Percentiles rank a stretch among this genome's conserved stretches.
These are phyloP conservation scores for Albula goreensis DNA, from an alignment of 2,113 vertebrate genomes.

Conservation along the genomic window DNA sequence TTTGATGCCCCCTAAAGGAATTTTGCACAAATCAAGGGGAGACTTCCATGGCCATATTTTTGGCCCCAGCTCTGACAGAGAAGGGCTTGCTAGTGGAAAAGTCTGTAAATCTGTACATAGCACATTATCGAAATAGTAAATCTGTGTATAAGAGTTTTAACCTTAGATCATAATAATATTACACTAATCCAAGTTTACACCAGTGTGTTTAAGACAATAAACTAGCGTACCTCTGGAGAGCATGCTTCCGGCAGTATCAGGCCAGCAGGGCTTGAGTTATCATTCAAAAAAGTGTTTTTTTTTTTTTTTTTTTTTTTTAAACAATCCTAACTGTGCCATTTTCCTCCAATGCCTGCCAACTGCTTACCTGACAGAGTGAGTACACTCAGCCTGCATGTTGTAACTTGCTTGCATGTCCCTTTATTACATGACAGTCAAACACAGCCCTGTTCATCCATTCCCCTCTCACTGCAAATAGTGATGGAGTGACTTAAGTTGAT, in stretches of 20 bases:
- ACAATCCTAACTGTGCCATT: conserved; percentile 87
- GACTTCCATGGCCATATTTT: neutral
- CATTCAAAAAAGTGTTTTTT: conserved; percentile 23
- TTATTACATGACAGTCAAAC: neutral
- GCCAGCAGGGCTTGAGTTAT: conserved; percentile 38
- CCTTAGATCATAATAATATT: conserved; percentile 39
- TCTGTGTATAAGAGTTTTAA: conserved; percentile 41
- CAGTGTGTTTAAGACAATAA: conserved; percentile 22
- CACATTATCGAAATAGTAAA: conserved; percentile 80
- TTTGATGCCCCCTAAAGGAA: neutral
- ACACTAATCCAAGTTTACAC: conserved; percentile 39
- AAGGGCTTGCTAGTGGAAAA: conserved; percentile 28
- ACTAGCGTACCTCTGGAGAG: conserved; percentile 37
- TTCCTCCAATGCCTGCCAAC: conserved; percentile 84
- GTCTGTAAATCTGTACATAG: conserved; percentile 86
- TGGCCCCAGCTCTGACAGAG: conserved; percentile 20
- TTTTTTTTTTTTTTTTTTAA: conserved; percentile 58
- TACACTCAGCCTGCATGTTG: conserved; percentile 59
- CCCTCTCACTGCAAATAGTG: neutral
- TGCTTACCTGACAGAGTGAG: conserved; percentile 82
- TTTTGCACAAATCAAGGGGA: neutral
- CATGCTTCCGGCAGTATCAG: conserved; percentile 49
- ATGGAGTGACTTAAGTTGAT: neutral
- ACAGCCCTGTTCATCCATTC: neutral
- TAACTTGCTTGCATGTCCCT: conserved; percentile 29